Base-by-base conservation (phyloP, 1,140 invertebrate species). In the Epicauta chinensis region DNA sequence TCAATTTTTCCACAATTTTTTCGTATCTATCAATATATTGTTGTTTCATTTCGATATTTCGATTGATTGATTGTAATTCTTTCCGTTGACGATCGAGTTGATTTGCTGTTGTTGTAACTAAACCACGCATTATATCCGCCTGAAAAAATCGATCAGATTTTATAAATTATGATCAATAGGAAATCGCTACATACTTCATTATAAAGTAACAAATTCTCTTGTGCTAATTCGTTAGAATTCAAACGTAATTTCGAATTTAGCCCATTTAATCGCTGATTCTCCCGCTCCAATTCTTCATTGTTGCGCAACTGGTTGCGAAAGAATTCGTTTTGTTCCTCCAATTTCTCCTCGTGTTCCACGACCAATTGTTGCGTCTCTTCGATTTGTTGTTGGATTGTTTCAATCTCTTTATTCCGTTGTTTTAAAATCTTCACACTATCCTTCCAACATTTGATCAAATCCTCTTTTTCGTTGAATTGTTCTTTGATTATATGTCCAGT, bases 341-440 rank as follows among this genome's bases (percentile, higher is more conserved):
- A 34, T 14, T 52, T 48, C 47, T 67, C 66, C 36, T 61, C 16
- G 31, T 64, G 50, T 31, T 61, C 58, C 6, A 60, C 41, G 6
- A 65, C 56, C 1, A 57, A 16, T 36, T 60, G 56, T 14, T 58
- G 41, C 0, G 53, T 53, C 10, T 53, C 45, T 11, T 54, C 16
- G 7, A 69, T 60, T 38, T 65, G 51, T 3, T 58, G 40, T 44
- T 74, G 72, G n/a, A 72, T 70, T 17, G 73, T 68, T 34, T 68
- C 60, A 3, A 79, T 79, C 13, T 77, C 75, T 2, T 64, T 70
- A 41, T 80, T 76, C n/a, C 77, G 64, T 49, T 77, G 75, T 11
- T 75, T 63, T 34, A 79, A 51, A 55, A 78, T 76, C 53, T 77
- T 76, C 0, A 79, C 73, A 5, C 77, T 70, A 41, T 67, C 68